phyloP scores from a whole-genome alignment of 2,888 invertebrate species.

The Catocala nupta region DNA sequence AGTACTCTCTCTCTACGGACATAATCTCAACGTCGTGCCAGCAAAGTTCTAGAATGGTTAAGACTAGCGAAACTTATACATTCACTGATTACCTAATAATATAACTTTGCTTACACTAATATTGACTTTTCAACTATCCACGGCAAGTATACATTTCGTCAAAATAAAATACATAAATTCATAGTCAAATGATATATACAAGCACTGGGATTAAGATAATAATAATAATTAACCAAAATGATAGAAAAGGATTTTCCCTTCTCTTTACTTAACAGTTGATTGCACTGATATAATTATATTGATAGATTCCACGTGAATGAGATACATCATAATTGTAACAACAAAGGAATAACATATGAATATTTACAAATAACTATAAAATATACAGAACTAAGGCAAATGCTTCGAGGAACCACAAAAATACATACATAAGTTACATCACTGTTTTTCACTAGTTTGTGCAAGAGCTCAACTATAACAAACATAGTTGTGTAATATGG shows the following conservation, averaged over 20 bases:
- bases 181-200: constrained; percentile 45
- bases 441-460: constrained; percentile 34
- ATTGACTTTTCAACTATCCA: constrained; percentile 50
- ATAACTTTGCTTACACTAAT: constrained; percentile 51
- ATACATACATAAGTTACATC: constrained; percentile 47
- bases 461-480: constrained; percentile 29
- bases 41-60: constrained; percentile 45
- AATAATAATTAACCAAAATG: constrained; percentile 19
- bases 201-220: constrained; percentile 25
- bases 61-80: constrained; percentile 57
- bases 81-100: constrained; percentile 36
- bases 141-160: constrained; percentile 54
- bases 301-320: constrained; percentile 50
- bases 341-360: constrained; percentile 43
- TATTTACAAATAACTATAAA: constrained; percentile 45
- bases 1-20: constrained; percentile 8
- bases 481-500: constrained; percentile 36
- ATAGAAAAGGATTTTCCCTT: constrained; percentile 19
- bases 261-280: constrained; percentile 32
- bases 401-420: constrained; percentile 81
- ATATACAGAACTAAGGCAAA: constrained; percentile 71
- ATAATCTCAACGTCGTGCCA: constrained; percentile 15
- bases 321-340: constrained; percentile 35
- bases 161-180: constrained; percentile 36
- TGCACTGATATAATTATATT: constrained; percentile 44